Evolutionary conservation across 2,888 invertebrate genomes (phyloP).

Genomic region (Pemphredon lugubris): DNA sequence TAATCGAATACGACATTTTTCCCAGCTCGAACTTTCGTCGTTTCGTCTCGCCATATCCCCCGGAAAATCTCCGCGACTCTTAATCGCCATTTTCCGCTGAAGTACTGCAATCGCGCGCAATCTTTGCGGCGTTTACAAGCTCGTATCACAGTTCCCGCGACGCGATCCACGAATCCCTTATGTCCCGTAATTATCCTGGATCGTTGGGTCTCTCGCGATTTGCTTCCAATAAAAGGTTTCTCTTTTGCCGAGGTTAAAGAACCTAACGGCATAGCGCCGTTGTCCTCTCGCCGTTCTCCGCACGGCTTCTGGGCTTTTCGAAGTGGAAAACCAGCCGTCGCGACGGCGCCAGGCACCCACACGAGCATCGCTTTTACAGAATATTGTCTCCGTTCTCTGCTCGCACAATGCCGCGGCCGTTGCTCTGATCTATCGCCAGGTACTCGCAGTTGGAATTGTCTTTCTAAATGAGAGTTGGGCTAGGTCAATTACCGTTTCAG

Average conservation of each 20-base stretch:
- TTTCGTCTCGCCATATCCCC: no score
- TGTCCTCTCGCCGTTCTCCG: conserved; percentile 4
- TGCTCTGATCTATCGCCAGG: conserved; percentile 33
- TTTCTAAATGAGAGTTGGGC: conserved; percentile 27
- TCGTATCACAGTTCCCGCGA: background rate
- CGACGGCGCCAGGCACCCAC: conserved; percentile 53
- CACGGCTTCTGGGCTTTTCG: conserved; percentile 44
- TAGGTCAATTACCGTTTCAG: conserved; percentile 38
- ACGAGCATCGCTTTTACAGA: background rate
- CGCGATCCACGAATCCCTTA: background rate
- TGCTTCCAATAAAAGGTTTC: conserved; percentile 42
- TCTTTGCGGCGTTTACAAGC: no score
- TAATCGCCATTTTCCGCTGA: no score
- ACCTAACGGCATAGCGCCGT: conserved; percentile 13
- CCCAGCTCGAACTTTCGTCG: no score
- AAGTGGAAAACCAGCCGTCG: conserved; percentile 54
- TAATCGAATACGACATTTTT: no score
- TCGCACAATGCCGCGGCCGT: background rate
- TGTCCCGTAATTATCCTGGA: background rate
- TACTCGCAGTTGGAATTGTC: conserved; percentile 36
- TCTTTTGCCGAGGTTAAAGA: conserved; percentile 46
- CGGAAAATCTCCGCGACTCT: no score
- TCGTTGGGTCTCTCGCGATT: conserved; percentile 28
- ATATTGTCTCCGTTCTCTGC: conserved; percentile 16
- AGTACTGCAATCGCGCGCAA: no score